phyloP scores from a whole-genome alignment of 2,797 vertebrate genomes.

The Hylomyscus alleni region DNA sequence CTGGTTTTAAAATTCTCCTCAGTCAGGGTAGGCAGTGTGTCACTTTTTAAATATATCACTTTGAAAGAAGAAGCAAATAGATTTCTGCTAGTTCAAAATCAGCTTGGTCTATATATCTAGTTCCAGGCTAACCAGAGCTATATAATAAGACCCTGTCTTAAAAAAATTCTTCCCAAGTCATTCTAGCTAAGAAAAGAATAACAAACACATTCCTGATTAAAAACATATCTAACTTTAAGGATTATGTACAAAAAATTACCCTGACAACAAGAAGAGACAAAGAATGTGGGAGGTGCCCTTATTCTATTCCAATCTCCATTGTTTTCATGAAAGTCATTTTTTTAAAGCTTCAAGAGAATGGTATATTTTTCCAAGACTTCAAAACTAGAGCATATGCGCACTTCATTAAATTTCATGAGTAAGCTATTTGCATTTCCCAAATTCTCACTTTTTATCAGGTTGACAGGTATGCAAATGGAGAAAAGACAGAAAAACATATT shows the following conservation, averaged over 20 bases:
- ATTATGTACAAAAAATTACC: not conserved
- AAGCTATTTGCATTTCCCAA: conserved; percentile 74
- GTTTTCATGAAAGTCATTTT: conserved; percentile 1
- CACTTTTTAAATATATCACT: not conserved
- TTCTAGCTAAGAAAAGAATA: not conserved
- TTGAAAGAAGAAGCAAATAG: not conserved
- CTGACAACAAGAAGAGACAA: not conserved
- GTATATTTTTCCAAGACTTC: conserved; percentile 51
- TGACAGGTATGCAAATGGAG: conserved; percentile 76
- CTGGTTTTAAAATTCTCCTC: not conserved
- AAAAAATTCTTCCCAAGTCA: not conserved
- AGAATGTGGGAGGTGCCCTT: not conserved
- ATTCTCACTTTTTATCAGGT: conserved; percentile 74
- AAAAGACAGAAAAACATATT: conserved; percentile 1
- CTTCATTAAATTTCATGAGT: conserved; percentile 78
- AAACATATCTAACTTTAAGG: not conserved
- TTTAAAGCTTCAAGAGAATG: conserved; percentile 13
- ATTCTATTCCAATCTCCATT: not conserved
- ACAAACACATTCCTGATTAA: not conserved
- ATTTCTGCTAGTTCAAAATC: not conserved
- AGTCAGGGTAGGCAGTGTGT: not conserved
- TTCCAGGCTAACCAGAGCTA: not conserved
- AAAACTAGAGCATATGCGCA: conserved; percentile 52
- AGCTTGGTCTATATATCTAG: not conserved
- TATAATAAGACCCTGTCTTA: not conserved